These are phyloP conservation scores for Herpetotheres cachinnans DNA, from an alignment of 2,113 vertebrate genomes.

Conservation along the genomic window DNA sequence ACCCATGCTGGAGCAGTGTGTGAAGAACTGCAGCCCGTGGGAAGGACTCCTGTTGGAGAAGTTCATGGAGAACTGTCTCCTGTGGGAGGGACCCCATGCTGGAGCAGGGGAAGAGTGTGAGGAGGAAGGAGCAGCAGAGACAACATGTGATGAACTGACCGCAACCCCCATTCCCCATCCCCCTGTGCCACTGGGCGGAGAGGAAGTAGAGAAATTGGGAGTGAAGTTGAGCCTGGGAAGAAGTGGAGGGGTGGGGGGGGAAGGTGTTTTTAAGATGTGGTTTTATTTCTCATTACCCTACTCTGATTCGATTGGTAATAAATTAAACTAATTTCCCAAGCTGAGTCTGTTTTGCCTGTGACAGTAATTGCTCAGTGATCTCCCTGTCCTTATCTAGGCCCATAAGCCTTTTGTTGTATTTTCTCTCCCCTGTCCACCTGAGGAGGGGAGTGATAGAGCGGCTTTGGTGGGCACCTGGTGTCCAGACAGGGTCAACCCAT, in stretches of 20 bases:
- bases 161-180: neutral
- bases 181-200: rapidly evolving
- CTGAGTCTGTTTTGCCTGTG: neutral
- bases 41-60: neutral
- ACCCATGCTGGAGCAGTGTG: neutral
- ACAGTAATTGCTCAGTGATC: neutral
- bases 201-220: neutral
- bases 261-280: neutral
- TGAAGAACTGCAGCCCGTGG: neutral
- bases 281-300: neutral
- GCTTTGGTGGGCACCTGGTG: neutral
- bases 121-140: too few relatives aligned
- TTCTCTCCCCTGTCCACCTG: neutral
- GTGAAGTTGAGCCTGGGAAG: neutral
- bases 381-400: neutral
- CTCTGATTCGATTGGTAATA: neutral
- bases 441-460: neutral
- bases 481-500: neutral
- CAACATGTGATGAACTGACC: too few relatives aligned
- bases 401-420: neutral
- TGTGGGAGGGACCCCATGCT: too few relatives aligned
- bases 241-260: neutral
- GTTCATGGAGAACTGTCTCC: neutral
- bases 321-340: neutral
- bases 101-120: too few relatives aligned